These are phyloP conservation scores for Cremastinae sp. DNA, from an alignment of 2,888 invertebrate species.

Conservation along the genomic window DNA sequence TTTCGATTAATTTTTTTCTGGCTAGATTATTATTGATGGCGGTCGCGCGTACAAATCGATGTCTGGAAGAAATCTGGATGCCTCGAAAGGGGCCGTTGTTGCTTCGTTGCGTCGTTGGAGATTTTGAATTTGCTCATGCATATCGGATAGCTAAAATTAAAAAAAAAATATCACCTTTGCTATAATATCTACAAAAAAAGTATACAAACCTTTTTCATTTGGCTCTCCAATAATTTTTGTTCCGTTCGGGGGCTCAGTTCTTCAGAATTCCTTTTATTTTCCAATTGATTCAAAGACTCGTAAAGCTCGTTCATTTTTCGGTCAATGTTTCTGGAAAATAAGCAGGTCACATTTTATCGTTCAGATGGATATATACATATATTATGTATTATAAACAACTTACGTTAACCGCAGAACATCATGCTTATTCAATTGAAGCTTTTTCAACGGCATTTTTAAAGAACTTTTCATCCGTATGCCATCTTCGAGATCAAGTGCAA, in stretches of 20 bases:
- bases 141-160: slow-evolving; percentile 81
- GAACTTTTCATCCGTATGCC: slow-evolving; percentile 81
- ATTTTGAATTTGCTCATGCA: slow-evolving; percentile 82
- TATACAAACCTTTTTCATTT: slow-evolving; percentile 83
- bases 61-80: slow-evolving; percentile 27
- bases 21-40: slow-evolving; percentile 64
- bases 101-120: slow-evolving; percentile 77
- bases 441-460: slow-evolving; percentile 77
- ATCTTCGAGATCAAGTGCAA: slow-evolving; percentile 80
- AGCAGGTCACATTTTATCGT: neutral
- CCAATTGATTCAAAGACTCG: slow-evolving; percentile 76
- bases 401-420: slow-evolving; percentile 59
- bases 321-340: slow-evolving; percentile 67
- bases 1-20: slow-evolving; percentile 18
- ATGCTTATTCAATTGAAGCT: slow-evolving; percentile 49
- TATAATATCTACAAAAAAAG: too few species aligned
- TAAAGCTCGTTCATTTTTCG: slow-evolving; percentile 77
- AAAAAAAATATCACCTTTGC: too few species aligned
- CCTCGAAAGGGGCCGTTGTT: slow-evolving; percentile 49
- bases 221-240: slow-evolving; percentile 81
- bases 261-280: slow-evolving; percentile 53
- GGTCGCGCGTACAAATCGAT: slow-evolving; percentile 45
- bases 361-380: too few species aligned
- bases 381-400: too few species aligned
- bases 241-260: slow-evolving; percentile 80